Evolutionary conservation across 2,797 vertebrate genomes (phyloP).

Genomic region (Trichosurus vulpecula): DNA sequence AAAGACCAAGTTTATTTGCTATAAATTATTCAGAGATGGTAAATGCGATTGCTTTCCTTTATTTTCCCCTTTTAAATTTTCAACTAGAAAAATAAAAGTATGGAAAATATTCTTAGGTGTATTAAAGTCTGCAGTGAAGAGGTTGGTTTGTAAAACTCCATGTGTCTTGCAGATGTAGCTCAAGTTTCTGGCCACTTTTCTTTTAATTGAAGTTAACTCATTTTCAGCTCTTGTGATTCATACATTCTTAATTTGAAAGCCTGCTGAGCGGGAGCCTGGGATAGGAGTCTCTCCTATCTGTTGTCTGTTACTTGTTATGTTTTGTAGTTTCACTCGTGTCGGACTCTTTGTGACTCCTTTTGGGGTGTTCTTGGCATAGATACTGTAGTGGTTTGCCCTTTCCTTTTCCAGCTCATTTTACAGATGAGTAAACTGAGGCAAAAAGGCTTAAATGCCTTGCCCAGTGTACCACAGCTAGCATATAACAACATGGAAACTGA

Average conservation of each 20-base stretch:
- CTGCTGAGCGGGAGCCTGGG: not conserved
- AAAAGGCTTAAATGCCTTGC: not conserved
- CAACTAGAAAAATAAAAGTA: conserved; percentile 46
- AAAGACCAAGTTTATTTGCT: conserved; percentile 53
- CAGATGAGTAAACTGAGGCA: not conserved
- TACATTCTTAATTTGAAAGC: conserved; percentile 7
- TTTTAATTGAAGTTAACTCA: not conserved
- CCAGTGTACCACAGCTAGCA: not conserved
- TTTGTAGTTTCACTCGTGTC: not conserved
- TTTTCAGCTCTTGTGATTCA: not conserved
- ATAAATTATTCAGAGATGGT: conserved; percentile 53
- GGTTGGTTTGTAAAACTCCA: not conserved
- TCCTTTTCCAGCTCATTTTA: not conserved
- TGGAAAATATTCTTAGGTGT: not conserved
- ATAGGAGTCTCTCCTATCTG: not conserved
- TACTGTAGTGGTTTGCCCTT: not conserved
- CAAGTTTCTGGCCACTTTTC: not conserved
- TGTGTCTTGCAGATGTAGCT: conserved; percentile 41
- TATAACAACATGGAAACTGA: not conserved
- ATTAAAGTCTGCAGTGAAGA: not conserved
- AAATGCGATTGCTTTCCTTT: conserved; percentile 12
- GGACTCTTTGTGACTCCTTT: not conserved
- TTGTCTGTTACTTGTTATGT: conserved; percentile 3
- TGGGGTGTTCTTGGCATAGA: not conserved
- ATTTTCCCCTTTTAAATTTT: not conserved